Percentiles rank a stretch among this genome's conserved stretches.
Evolutionary conservation across 2,797 vertebrate species (phyloP).

Genomic region (Nasua narica): DNA sequence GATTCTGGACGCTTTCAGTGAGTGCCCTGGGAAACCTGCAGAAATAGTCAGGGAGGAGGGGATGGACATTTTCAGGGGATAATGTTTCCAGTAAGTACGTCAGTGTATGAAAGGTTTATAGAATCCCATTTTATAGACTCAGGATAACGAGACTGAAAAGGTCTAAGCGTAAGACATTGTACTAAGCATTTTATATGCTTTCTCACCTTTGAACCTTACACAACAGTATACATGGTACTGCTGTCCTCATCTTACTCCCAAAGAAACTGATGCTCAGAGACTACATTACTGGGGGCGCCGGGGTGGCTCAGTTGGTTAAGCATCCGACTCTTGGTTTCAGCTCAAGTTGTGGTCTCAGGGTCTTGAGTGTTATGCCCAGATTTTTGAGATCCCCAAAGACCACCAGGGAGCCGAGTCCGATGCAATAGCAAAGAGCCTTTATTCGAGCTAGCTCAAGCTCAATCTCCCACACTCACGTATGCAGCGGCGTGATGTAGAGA

Average conservation of each 20-base stretch:
- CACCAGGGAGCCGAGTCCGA: too few relatives aligned
- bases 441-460: too few relatives aligned
- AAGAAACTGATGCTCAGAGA: not conserved
- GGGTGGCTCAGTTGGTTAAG: not conserved
- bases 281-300: not conserved
- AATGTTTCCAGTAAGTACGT: not conserved
- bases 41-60: not conserved
- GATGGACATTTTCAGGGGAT: not conserved
- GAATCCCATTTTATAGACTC: not conserved
- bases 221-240: not conserved
- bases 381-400: too few relatives aligned
- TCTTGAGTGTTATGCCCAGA: too few relatives aligned
- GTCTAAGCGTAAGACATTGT: not conserved
- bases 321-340: not conserved
- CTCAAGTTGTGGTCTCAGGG: not conserved
- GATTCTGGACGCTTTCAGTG: not conserved
- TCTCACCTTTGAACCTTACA: not conserved
- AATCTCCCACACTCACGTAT: too few relatives aligned
- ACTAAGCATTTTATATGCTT: not conserved
- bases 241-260: not conserved
- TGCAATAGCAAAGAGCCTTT: too few relatives aligned
- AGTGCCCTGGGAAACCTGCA: not conserved
- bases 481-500: too few relatives aligned
- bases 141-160: not conserved
- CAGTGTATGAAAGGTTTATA: not conserved